A percentile compares a stretch with the other conserved stretches of the same genome.
Conservation (phyloP, 2,888 invertebrate species). For the Hyles lineata region DNA sequence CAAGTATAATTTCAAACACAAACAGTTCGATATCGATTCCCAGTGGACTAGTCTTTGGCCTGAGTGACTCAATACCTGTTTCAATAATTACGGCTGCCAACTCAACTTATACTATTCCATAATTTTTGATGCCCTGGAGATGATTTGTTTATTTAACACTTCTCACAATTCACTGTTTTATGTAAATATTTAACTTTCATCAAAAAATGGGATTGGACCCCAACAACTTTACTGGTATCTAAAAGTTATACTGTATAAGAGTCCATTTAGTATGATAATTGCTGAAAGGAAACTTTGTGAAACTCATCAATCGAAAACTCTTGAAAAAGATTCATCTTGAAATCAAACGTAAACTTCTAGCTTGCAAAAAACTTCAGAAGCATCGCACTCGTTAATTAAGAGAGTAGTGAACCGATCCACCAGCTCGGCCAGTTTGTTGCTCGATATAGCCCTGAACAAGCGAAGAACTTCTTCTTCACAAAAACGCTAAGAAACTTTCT, state of each 20-base stretch:
- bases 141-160: background rate
- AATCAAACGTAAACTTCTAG: too few species aligned
- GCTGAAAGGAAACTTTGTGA: too few species aligned
- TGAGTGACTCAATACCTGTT: conserved; percentile 9
- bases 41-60: background rate
- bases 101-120: conserved; percentile 2
- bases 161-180: background rate
- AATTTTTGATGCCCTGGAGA: conserved; percentile 5
- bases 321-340: too few species aligned
- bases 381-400: too few species aligned
- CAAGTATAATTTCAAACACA: background rate
- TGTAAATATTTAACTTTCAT: background rate
- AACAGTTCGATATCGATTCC: background rate
- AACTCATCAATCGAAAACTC: too few species aligned
- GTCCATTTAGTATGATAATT: too few species aligned
- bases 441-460: background rate
- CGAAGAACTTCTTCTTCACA: background rate
- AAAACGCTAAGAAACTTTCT: background rate
- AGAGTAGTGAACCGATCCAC: too few species aligned
- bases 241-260: too few species aligned
- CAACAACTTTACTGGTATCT: background rate
- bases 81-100: background rate
- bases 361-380: too few species aligned
- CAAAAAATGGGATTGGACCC: background rate
- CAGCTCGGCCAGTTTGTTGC: too few species aligned